Base-by-base conservation (phyloP, 1,140 invertebrate species). In the Drosophila pseudoananassae region DNA sequence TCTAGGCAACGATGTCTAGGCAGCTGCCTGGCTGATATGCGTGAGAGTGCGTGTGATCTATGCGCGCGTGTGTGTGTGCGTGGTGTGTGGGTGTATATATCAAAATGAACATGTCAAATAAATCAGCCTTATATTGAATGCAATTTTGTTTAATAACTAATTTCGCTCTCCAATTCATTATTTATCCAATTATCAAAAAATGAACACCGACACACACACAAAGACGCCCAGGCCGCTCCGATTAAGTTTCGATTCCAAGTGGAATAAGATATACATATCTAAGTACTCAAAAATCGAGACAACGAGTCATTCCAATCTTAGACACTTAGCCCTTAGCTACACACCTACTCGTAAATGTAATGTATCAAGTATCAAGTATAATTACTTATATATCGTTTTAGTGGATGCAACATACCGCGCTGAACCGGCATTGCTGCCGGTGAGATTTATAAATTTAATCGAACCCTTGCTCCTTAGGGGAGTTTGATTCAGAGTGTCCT, bases 351-450 rank as follows among this genome's bases (percentile, higher is more conserved):
- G 40, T 43, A 60, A 53, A 27, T 63, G 47, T 72, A 85, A 51
- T 68, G 59, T 83, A 73, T 71, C 29, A 65, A 65, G 61, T 65
- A 61, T 68, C 49, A 51, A 38, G 40, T 71, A 53, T 56, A 73
- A 68, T 56, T 82, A 82, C 61, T 82, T 78, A 81, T 59, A 78
- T 87, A 82, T 82, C 78, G 40, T 83, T 87, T 43, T 87, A 87
- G 82, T 87, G 83, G 83, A 87, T 87, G 83, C 82, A 87, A 87
- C 78, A 83, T 87, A 87, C 82, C 82, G 82, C 82, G 82, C 82
- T 88, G 75, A 78, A 66, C 78, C 49, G 61, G 78, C 78, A 76
- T 52, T 17, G 9, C 69, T 81, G 82, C 77, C 65, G 82, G 23
- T 82, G 69, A 87, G 58, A 78, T 72, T 65, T 78, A 45, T 81